These are phyloP conservation scores for Physella acuta DNA, from an alignment of 1,140 invertebrate genomes.

Conservation along the genomic window DNA sequence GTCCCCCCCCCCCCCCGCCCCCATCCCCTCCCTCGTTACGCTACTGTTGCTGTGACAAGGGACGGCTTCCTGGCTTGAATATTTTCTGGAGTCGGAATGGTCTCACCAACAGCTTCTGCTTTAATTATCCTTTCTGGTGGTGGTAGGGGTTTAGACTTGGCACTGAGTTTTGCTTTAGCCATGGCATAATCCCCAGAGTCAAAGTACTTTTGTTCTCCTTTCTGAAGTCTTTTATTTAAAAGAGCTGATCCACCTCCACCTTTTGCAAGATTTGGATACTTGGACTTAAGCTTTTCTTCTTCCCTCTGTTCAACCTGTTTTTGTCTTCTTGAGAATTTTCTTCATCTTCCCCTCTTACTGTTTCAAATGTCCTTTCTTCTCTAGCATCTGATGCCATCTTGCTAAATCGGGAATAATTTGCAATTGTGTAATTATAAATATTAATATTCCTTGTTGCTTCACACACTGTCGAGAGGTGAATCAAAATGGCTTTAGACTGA, in stretches of 20 bases:
- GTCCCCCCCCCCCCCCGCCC: too few relatives aligned
- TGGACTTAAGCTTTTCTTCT: conserved; percentile 90
- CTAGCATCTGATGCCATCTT: too few relatives aligned
- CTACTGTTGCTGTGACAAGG: too few relatives aligned
- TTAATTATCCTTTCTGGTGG: conserved; percentile 52
- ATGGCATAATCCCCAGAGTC: conserved; percentile 99
- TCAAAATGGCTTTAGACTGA: too few relatives aligned
- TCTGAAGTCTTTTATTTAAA: conserved; percentile 88
- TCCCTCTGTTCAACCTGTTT: conserved; percentile 75
- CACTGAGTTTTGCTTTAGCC: conserved; percentile 84
- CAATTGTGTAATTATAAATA: too few relatives aligned
- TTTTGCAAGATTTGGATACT: conserved; percentile 74
- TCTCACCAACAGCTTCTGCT: conserved; percentile 76
- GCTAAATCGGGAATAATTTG: too few relatives aligned
- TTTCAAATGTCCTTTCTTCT: not conserved
- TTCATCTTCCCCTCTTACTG: not conserved
- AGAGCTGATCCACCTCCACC: conserved; percentile 83
- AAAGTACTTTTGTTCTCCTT: conserved; percentile 94
- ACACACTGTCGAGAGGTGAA: too few relatives aligned
- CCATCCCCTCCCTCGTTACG: too few relatives aligned
- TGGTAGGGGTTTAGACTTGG: conserved; percentile 51
- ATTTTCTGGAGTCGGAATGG: conserved; percentile 84
- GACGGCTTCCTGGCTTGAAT: conserved; percentile 79
- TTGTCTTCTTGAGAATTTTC: not conserved
- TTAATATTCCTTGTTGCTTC: too few relatives aligned